Evolutionary conservation across 2,797 vertebrate species (phyloP).

Genomic region (Artibeus jamaicensis): DNA sequence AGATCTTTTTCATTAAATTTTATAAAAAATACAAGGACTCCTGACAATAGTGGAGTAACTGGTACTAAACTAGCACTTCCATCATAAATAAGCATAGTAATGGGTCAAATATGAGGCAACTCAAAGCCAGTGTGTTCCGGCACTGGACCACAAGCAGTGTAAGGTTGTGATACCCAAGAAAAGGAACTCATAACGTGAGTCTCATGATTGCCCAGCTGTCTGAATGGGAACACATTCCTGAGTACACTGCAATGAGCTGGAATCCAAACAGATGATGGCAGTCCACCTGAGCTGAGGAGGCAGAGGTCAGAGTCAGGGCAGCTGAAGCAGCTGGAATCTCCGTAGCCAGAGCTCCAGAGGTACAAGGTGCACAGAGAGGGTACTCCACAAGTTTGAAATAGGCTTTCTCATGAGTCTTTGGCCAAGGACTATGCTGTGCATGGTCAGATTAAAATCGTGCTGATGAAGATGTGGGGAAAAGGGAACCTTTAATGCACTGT

Average conservation of each 20-base stretch:
- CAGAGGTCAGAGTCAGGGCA: background rate
- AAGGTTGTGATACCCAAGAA: background rate
- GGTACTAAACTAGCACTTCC: background rate
- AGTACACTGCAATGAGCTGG: background rate
- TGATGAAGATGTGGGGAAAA: too few relatives aligned
- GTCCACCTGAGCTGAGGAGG: background rate
- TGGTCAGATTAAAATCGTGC: background rate
- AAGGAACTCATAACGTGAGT: background rate
- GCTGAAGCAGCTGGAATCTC: background rate
- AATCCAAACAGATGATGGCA: background rate
- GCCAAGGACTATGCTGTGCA: background rate
- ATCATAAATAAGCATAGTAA: background rate
- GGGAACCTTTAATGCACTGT: too few relatives aligned
- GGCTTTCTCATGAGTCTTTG: background rate
- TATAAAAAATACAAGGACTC: background rate
- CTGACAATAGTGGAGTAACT: background rate
- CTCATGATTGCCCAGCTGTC: background rate
- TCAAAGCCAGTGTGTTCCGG: background rate
- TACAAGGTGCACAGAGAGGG: background rate
- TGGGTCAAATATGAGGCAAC: background rate
- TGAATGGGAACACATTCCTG: background rate
- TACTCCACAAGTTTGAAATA: background rate
- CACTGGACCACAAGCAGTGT: background rate
- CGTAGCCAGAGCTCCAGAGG: background rate
- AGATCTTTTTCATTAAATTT: background rate